phyloP scores from a whole-genome alignment of 1,140 invertebrate species.

The Pollicipes pollicipes region DNA sequence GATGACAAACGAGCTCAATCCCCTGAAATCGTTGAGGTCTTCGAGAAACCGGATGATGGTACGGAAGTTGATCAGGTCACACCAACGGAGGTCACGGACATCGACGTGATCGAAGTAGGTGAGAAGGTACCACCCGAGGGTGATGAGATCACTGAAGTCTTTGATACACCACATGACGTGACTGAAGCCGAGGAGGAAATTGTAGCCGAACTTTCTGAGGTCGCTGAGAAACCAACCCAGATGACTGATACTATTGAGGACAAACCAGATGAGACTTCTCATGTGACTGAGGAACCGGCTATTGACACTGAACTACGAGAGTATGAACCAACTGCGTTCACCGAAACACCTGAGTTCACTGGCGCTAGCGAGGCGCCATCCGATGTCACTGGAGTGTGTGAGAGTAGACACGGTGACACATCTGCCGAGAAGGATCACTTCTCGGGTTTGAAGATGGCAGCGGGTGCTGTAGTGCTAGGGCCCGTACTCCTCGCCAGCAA shows the following conservation, averaged over 20 bases:
- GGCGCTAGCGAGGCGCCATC: not conserved
- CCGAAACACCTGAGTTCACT: not conserved
- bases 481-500: not conserved
- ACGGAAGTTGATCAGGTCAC: too few relatives aligned
- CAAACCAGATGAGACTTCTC: constrained; percentile 10
- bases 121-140: too few relatives aligned
- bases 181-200: not conserved
- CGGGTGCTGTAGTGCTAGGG: not conserved
- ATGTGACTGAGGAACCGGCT: constrained; percentile 6
- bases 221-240: not conserved
- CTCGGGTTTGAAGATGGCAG: not conserved
- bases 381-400: not conserved
- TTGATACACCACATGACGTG: not conserved
- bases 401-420: too few relatives aligned
- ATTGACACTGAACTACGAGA: constrained; percentile 12
- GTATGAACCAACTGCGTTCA: constrained; percentile 12
- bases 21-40: too few relatives aligned
- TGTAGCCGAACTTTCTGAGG: not conserved
- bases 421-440: too few relatives aligned
- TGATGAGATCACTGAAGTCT: not conserved
- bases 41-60: too few relatives aligned
- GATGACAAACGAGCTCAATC: too few relatives aligned
- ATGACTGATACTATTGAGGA: constrained; percentile 12
- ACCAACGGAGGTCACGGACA: too few relatives aligned
- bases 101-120: not conserved